Conservation (phyloP, 1,140 invertebrate genomes). For the Bombus waltoni region DNA sequence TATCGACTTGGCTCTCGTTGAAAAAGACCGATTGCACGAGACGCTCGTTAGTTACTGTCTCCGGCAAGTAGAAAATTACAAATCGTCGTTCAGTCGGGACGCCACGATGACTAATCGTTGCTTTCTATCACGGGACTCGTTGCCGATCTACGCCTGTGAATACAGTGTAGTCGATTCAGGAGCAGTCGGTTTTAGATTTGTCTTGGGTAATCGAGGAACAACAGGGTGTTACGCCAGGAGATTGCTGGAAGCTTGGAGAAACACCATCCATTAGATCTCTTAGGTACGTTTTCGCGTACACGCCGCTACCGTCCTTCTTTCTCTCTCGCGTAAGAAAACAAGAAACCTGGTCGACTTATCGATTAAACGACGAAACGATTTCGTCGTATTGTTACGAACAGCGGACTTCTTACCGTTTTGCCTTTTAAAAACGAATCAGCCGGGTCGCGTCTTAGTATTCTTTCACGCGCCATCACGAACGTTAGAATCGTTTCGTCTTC, state of each 20-base stretch:
- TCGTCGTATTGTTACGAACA: too few relatives aligned
- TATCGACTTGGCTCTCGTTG: slow-evolving; percentile 19
- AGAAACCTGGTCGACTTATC: too few relatives aligned
- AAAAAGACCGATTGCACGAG: slow-evolving; percentile 59
- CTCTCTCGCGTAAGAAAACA: too few relatives aligned
- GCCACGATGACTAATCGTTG: slow-evolving; percentile 56
- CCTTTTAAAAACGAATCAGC: too few relatives aligned
- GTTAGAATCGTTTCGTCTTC: too few relatives aligned
- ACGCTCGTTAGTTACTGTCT: slow-evolving; percentile 56
- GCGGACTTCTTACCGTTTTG: too few relatives aligned
- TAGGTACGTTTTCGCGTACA: too few relatives aligned
- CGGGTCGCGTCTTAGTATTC: too few relatives aligned
- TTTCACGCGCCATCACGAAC: too few relatives aligned
- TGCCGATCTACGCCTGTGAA: neutral
- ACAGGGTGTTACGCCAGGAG: neutral
- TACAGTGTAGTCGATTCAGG: neutral
- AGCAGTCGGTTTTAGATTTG: neutral
- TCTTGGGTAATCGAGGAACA: neutral
- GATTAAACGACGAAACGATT: too few relatives aligned
- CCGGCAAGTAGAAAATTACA: slow-evolving; percentile 42
- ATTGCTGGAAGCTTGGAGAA: neutral
- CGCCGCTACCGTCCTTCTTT: too few relatives aligned
- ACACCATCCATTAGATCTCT: too few relatives aligned
- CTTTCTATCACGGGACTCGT: slow-evolving; percentile 13
- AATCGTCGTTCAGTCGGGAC: slow-evolving; percentile 44